Evolutionary conservation across 1,140 invertebrate species (phyloP).

Genomic region (Carposina sasakii): DNA sequence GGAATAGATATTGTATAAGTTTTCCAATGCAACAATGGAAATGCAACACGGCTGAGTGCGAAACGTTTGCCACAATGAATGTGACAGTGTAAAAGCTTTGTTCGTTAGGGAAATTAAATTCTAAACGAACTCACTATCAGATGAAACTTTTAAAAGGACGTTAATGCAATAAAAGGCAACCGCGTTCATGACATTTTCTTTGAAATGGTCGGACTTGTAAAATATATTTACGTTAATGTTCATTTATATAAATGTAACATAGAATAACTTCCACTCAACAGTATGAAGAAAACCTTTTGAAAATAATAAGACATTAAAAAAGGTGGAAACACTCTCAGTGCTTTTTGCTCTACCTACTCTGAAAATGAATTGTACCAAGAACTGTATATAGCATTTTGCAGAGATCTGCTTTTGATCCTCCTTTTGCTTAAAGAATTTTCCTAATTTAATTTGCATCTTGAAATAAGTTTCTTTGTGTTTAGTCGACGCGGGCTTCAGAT

Average conservation of each 20-base stretch:
- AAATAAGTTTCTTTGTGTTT: slow-evolving; percentile 14
- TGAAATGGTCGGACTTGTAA: too few relatives aligned
- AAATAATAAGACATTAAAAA: too few relatives aligned
- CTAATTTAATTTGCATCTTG: slow-evolving; percentile 10
- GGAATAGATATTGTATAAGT: slow-evolving; percentile 2
- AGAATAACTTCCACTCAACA: too few relatives aligned
- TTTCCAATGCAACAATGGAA: slow-evolving; percentile 46
- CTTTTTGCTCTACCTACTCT: too few relatives aligned
- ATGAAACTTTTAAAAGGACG: slow-evolving; percentile 28
- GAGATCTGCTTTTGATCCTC: background rate
- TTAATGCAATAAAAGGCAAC: slow-evolving; percentile 10
- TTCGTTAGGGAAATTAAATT: slow-evolving; percentile 56
- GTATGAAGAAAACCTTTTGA: too few relatives aligned
- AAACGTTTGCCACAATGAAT: slow-evolving; percentile 48
- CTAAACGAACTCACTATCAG: slow-evolving; percentile 39
- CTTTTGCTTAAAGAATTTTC: background rate
- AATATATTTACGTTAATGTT: too few relatives aligned
- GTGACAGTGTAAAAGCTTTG: slow-evolving; percentile 58
- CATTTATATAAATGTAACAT: too few relatives aligned
- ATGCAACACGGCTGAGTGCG: slow-evolving; percentile 32
- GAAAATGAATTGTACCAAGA: too few relatives aligned
- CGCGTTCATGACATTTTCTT: too few relatives aligned
- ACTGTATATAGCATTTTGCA: too few relatives aligned
- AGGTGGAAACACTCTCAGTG: too few relatives aligned
- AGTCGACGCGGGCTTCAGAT: slow-evolving; percentile 28